phyloP scores from a whole-genome alignment of 2,888 invertebrate genomes.

The Hetaerina titia region DNA sequence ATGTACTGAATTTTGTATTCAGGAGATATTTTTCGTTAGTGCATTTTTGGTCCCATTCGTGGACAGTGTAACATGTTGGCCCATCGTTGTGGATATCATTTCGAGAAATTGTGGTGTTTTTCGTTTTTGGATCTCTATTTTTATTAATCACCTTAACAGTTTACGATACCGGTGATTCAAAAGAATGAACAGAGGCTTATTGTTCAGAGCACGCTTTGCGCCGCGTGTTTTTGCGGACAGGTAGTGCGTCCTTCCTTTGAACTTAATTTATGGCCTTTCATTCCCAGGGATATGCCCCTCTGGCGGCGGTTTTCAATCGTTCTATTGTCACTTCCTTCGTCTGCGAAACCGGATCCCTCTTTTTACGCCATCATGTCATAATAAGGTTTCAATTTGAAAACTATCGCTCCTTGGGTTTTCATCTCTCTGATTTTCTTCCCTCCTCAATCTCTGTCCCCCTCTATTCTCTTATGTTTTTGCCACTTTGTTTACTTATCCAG shows the following conservation, averaged over 20 bases:
- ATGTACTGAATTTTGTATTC: too few relatives aligned
- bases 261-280: neutral
- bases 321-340: neutral
- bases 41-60: too few relatives aligned
- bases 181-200: too few relatives aligned
- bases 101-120: neutral
- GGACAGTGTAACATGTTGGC: too few relatives aligned
- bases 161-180: too few relatives aligned
- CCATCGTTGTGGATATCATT: too few relatives aligned
- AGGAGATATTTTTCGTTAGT: too few relatives aligned
- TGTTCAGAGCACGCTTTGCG: too few relatives aligned
- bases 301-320: too few relatives aligned
- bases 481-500: neutral
- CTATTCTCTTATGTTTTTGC: neutral
- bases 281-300: neutral
- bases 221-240: too few relatives aligned
- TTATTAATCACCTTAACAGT: neutral
- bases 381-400: slow-evolving; percentile 24
- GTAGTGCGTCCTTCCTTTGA: neutral
- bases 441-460: neutral
- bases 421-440: neutral
- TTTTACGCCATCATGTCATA: neutral
- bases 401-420: neutral
- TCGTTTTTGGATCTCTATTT: neutral
- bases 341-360: neutral